These are phyloP conservation scores for Mercenaria mercenaria DNA, from an alignment of 1,140 invertebrate species.

Conservation along the genomic window DNA sequence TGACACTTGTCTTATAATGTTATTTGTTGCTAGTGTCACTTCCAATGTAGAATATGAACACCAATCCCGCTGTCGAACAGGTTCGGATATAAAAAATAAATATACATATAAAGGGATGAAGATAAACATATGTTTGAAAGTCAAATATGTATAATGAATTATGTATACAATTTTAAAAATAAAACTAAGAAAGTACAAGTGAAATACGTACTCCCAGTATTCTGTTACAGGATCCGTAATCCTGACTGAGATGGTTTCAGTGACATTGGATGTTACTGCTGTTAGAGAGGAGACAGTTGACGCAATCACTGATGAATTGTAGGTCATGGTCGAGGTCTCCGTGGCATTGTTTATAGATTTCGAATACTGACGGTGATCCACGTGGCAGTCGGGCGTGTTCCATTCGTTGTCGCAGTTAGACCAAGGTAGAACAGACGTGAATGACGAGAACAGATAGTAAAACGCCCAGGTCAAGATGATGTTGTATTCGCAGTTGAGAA, in stretches of 20 bases:
- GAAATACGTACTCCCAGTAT: conserved; percentile 83
- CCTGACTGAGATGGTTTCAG: not conserved
- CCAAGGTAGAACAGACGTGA: conserved; percentile 85
- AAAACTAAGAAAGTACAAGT: not conserved
- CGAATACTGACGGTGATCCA: conserved; percentile 33
- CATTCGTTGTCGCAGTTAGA: conserved; percentile 85
- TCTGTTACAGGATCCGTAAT: conserved; percentile 81
- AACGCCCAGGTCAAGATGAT: conserved; percentile 84
- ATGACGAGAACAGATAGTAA: conserved; percentile 83
- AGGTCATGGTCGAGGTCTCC: not conserved
- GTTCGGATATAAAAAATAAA: not conserved
- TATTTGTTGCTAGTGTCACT: no score
- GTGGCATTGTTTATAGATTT: not conserved
- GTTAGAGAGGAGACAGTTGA: not conserved
- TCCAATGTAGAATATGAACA: no score
- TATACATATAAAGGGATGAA: not conserved
- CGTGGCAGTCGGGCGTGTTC: conserved; percentile 83
- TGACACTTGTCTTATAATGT: no score
- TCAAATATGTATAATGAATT: not conserved
- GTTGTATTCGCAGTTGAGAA: conserved; percentile 84
- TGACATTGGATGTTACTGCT: conserved; percentile 4
- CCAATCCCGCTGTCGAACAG: not conserved
- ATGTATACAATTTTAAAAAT: not conserved
- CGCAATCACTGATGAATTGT: not conserved
- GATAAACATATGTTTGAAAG: not conserved